Base-by-base conservation (phyloP, 1,140 invertebrate species). In the Drosophila baimaii region DNA sequence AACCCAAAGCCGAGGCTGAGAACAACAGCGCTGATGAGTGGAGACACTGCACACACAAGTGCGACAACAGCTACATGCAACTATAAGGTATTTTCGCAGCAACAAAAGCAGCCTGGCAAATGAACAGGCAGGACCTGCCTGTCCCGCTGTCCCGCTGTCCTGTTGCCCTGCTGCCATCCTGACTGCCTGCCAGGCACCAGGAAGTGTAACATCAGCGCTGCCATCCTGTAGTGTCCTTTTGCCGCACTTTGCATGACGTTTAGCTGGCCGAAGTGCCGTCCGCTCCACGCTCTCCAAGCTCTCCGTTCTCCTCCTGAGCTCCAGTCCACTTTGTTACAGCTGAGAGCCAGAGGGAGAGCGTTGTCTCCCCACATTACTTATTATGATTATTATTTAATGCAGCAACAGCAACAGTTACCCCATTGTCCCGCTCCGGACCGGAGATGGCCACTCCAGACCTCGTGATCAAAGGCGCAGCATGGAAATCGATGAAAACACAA, bases 341-440 rank as follows among this genome's bases (percentile, higher is more conserved):
- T 4, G 17, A n/a, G 6, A 31, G 25, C n/a, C 4, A 15, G 17
- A 52, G 25, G 70, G 59, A 71, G 70, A 74, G 69, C 84, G 44
- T 64, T 68, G 72, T 82, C 72, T 80, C 71, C 61, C 76, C 66
- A 74, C 84, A 83, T 86, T 86, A 86, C 83, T 89, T 86, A 86
- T 86, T 86, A 89, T 83, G 79, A 86, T 86, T 86, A 86, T 89
- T 86, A 86, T 86, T 86, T 86, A 86, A 86, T 86, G 83, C 80
- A 83, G 83, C 77, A 65, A 73, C 82, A 82, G 75, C 82, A 86
- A 88, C 83, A 88, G 83, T 79, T 71, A 46, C 55, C 57, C 46
- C 61, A 54, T 71, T 59, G 47, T 65, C 31, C 69, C 46, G 37
- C 39, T 25, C 44, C 49, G 15, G 44, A 33, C 31, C 43, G 66